Base-by-base conservation (phyloP, 1,140 invertebrate species). In the Drosophila equinoxialis region DNA sequence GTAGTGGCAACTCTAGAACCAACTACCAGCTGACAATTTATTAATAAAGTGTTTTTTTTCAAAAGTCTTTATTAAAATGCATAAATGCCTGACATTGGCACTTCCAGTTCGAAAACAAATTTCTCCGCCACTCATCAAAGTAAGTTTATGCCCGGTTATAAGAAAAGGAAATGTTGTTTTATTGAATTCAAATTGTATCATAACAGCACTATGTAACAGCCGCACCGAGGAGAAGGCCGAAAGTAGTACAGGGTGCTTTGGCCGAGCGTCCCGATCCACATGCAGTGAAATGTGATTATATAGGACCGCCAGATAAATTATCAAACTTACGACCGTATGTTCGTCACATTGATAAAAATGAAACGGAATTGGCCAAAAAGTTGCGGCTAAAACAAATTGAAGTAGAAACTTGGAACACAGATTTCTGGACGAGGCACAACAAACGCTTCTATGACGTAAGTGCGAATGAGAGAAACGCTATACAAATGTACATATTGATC, bases 371-470 rank as follows among this genome's bases (percentile, higher is more conserved):
- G 45, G 95, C 97, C 86, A 94, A 93, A 77, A 90, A 92, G 76
- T 95, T 95, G 82, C 93, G 96, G 74, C 77, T 94, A 64, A 89
- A 94, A 57, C 94, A 95, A 83, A 93, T 94, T 73, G 94, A 94
- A 66, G 95, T 96, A 0, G 96, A 97, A 78, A 91, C 94, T 69
- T 97, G 96, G 96, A 97, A 97, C 92, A 94, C 97, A 80, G 92
- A 94, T 62, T 97, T 97, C 92, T 98, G 97, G 97, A 93, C 92
- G 7, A 93, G 93, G 68, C 96, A 97, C 79, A 98, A 98, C 91
- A 93, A 93, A 54, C 94, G 93, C 59, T 97, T 96, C 90, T 93
- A 93, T 63, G 79, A 93, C 82, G 95, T 95, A 92, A 39, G 77
- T 62, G 14, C 14, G 7, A 23, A 51, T 7, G 11, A 17, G 11